These are phyloP conservation scores for Catotricha subobsoleta DNA, from an alignment of 2,888 invertebrate species.

Conservation along the genomic window DNA sequence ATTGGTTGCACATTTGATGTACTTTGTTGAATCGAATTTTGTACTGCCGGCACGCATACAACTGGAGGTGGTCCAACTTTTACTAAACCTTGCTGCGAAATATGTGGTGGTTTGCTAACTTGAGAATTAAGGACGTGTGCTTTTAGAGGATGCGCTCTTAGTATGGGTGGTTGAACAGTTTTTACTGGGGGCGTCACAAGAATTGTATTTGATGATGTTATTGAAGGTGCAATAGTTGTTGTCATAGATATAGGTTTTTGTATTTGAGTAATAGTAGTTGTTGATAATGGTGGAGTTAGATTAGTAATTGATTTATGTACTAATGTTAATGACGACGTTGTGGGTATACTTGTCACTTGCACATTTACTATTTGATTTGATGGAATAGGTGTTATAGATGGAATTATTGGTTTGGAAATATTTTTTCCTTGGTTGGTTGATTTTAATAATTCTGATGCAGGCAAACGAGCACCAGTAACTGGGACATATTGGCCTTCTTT, in stretches of 20 bases:
- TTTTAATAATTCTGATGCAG: slow-evolving; percentile 3
- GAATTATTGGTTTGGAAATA: neutral
- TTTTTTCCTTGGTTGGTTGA: neutral
- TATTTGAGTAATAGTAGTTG: neutral
- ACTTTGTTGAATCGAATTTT: neutral
- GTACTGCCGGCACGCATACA: neutral
- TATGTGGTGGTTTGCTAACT: slow-evolving; percentile 2
- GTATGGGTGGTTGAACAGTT: too few relatives aligned
- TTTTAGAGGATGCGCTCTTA: slow-evolving; percentile 42
- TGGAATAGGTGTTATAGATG: neutral
- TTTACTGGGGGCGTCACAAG: slow-evolving; percentile 11
- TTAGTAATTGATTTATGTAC: neutral
- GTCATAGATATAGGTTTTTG: neutral
- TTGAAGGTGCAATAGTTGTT: neutral
- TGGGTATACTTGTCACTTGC: too few relatives aligned
- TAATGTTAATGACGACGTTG: neutral
- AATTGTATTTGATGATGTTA: neutral
- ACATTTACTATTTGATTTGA: too few relatives aligned
- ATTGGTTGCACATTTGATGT: slow-evolving; percentile 1
- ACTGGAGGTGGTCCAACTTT: too few relatives aligned
- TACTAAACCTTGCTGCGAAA: slow-evolving; percentile 3
- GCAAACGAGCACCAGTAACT: slow-evolving; percentile 20
- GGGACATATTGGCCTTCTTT: slow-evolving; percentile 52
- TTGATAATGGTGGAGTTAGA: neutral
- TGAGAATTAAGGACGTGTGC: slow-evolving; percentile 42